These are phyloP conservation scores for Entomobrya proxima DNA, from an alignment of 2,888 invertebrate genomes.

Conservation along the genomic window DNA sequence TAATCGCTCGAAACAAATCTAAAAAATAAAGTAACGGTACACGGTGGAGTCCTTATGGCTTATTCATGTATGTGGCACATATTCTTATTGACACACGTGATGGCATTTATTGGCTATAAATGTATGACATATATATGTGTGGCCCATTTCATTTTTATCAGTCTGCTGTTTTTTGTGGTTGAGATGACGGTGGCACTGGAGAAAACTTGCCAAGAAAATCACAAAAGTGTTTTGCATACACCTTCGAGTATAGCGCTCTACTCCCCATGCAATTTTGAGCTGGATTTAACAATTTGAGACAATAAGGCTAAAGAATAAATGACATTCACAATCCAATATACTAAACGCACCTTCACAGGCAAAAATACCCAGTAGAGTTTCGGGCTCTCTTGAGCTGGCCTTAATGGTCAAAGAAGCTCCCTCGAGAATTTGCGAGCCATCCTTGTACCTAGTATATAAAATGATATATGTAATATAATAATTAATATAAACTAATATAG, in stretches of 20 bases:
- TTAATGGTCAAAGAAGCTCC: constrained; percentile 64
- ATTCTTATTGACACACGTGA: not conserved
- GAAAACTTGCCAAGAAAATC: constrained; percentile 54
- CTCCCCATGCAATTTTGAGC: constrained; percentile 66
- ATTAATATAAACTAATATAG: not conserved
- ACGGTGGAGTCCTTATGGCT: not conserved
- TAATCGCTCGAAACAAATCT: constrained; percentile 3
- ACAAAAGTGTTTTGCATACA: constrained; percentile 66
- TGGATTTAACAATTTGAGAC: no score
- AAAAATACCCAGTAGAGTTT: constrained; percentile 60
- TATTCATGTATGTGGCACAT: constrained; percentile 5
- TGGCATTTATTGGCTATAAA: not conserved
- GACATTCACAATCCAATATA: no score
- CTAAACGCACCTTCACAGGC: no score
- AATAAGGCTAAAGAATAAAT: no score
- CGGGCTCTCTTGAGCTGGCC: constrained; percentile 58
- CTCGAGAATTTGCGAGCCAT: constrained; percentile 52
- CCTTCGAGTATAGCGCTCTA: constrained; percentile 60
- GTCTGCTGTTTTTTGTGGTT: constrained; percentile 38
- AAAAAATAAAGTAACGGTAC: constrained; percentile 20
- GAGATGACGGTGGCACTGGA: constrained; percentile 21
- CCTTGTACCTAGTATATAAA: no score
- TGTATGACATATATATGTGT: not conserved
- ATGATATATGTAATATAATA: not conserved
- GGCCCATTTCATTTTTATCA: not conserved